Base-by-base conservation (phyloP, 2,888 invertebrate genomes). In the Hedya salicella region DNA sequence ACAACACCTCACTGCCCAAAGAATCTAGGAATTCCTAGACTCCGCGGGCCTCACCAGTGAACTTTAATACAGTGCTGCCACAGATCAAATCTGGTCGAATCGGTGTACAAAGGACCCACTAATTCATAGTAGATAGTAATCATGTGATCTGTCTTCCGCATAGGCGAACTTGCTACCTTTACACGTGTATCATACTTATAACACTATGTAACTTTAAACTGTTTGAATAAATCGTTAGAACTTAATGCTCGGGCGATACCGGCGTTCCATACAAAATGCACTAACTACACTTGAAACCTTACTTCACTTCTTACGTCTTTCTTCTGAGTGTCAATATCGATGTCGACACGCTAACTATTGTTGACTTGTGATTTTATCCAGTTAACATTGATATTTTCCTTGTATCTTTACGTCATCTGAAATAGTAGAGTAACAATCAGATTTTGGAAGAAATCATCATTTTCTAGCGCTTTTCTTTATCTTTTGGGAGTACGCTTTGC, bases 141-240 rank as follows among this genome's bases (percentile, higher is more conserved):
- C n/a, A n/a, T n/a, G n/a, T n/a, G n/a, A n/a, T n/a, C n/a, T n/a
- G n/a, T n/a, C n/a, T n/a, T n/a, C n/a, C n/a, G n/a, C n/a, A n/a
- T n/a, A n/a, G n/a, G n/a, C n/a, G n/a, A n/a, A n/a, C n/a, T n/a
- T n/a, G n/a, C n/a, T n/a, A n/a, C n/a, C n/a, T n/a, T n/a, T n/a
- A n/a, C n/a, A n/a, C n/a, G n/a, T n/a, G n/a, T n/a, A n/a, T n/a
- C n/a, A n/a, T n/a, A n/a, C n/a, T n/a, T n/a, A 8, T 36, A 11
- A 36, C 36, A 21, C 19, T 6, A n/a, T n/a, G n/a, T 21, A 48
- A 13, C 13, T 14, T 19, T 46, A 16, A 30, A 13, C 11, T 59
- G 36, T 61, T 50, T 61, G 30, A 6, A 25, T 50, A 61, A 50
- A 17, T 40, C n/a, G 17, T 61, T 61, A 50, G 50, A 8, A 61